Conservation (phyloP, 2,888 invertebrate genomes). For the Nemotelus nigrinus region DNA sequence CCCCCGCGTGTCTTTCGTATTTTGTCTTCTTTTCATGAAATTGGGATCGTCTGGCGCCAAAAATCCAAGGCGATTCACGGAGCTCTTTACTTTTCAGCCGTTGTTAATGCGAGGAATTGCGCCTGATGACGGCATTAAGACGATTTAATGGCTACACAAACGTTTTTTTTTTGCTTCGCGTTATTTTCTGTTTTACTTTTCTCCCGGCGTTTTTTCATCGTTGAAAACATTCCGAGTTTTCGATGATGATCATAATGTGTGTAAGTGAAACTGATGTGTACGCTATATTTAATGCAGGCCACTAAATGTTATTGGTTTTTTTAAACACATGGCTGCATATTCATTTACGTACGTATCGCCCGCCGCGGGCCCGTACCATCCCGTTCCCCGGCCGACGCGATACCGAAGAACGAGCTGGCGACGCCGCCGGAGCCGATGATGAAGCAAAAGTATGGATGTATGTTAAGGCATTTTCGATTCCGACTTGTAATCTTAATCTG, state of each 20-base stretch:
- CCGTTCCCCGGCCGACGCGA: not conserved
- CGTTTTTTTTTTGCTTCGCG: constrained; percentile 18
- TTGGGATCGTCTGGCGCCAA: constrained; percentile 41
- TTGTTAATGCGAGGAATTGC: constrained; percentile 36
- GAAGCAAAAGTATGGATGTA: not conserved
- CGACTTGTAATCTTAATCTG: constrained; percentile 14
- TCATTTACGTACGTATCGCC: not conserved
- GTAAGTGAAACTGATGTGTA: not conserved
- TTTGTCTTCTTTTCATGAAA: constrained; percentile 36
- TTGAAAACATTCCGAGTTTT: constrained; percentile 12
- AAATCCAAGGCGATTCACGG: constrained; percentile 39
- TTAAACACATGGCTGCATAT: constrained; percentile 22
- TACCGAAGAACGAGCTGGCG: not conserved
- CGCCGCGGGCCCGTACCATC: not conserved
- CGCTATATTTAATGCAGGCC: constrained; percentile 25
- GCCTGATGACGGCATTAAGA: constrained; percentile 40
- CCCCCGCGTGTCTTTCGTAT: constrained; percentile 15
- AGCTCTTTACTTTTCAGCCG: constrained; percentile 20
- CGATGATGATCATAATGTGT: constrained; percentile 19
- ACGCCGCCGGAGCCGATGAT: not conserved
- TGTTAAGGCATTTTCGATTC: not conserved
- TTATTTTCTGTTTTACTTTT: constrained; percentile 35
- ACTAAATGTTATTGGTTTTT: constrained; percentile 18
- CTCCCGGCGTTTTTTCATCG: constrained; percentile 6
- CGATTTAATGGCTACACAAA: constrained; percentile 40